Conservation (phyloP, 2,113 vertebrate species). For the Cryptotis parvus region DNA sequence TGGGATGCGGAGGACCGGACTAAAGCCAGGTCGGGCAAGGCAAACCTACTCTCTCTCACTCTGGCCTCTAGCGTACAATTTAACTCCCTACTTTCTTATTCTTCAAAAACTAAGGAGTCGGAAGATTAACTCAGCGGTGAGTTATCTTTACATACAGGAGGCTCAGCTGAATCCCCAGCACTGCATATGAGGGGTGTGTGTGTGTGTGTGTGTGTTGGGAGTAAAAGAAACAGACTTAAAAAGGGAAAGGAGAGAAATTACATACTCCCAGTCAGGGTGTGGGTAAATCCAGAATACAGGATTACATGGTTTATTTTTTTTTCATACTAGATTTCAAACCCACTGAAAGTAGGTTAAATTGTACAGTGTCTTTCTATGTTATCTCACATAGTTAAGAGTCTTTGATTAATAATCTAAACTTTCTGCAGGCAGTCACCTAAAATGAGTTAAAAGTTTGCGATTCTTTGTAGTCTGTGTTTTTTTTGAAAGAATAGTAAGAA, state of each 20-base stretch:
- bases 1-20: too few relatives aligned
- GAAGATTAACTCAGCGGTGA: too few relatives aligned
- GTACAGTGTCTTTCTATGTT: not conserved
- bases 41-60: not conserved
- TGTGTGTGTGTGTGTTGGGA: too few relatives aligned
- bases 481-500: not conserved
- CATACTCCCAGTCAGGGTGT: too few relatives aligned
- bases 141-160: too few relatives aligned
- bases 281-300: too few relatives aligned
- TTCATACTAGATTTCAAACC: slow-evolving; percentile 3
- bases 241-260: too few relatives aligned
- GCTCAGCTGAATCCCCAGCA: too few relatives aligned
- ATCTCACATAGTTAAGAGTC: not conserved
- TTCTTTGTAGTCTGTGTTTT: not conserved
- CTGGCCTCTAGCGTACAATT: not conserved
- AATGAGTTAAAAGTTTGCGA: slow-evolving; percentile 27
- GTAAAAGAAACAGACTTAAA: too few relatives aligned
- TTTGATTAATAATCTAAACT: not conserved
- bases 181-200: too few relatives aligned
- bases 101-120: not conserved
- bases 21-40: too few relatives aligned
- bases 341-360: not conserved
- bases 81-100: slow-evolving; percentile 18
- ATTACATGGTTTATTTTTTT: not conserved
- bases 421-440: slow-evolving; percentile 20